A percentile compares a stretch with the other conserved stretches of the same genome.
Conservation (phyloP, 2,797 vertebrate species). For the Heliangelus exortis region DNA sequence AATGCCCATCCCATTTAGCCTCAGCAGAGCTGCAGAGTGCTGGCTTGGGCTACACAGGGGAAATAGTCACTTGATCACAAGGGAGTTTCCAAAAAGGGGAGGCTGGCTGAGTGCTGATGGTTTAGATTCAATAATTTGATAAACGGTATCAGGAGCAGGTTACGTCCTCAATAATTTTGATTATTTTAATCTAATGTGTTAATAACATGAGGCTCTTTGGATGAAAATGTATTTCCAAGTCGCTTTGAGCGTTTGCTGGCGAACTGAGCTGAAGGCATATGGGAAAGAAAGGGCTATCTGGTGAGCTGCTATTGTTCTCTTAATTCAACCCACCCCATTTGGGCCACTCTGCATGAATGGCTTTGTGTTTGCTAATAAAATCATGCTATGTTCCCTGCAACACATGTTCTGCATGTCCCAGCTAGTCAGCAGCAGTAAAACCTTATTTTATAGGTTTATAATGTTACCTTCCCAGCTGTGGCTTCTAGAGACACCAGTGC, state of each 20-base stretch:
- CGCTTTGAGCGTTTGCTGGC: neutral
- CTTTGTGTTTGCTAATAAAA: conserved; percentile 68
- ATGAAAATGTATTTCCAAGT: conserved; percentile 43
- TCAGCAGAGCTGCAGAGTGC: neutral
- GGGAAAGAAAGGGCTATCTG: conserved; percentile 33
- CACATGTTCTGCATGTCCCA: conserved; percentile 48
- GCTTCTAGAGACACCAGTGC: neutral
- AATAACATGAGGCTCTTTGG: conserved; percentile 22
- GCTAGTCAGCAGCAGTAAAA: conserved; percentile 52
- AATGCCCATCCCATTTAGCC: neutral
- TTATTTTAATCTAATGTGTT: conserved; percentile 53
- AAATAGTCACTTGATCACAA: neutral
- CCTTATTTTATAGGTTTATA: conserved; percentile 34
- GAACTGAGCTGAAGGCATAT: conserved; percentile 33
- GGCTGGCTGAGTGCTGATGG: neutral
- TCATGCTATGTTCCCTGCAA: conserved; percentile 37
- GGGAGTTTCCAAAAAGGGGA: neutral
- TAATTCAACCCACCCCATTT: conserved; percentile 60
- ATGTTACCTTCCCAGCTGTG: conserved; percentile 12
- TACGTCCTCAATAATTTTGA: neutral
- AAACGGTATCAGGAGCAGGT: conserved; percentile 4
- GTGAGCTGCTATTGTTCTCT: conserved; percentile 66
- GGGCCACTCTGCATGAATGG: conserved; percentile 33
- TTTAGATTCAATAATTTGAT: conserved; percentile 11
- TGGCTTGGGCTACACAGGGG: neutral